Percentiles rank a stretch among this genome's conserved stretches.
These are phyloP conservation scores for Sarotherodon lohbergeri DNA, from an alignment of 2,113 vertebrate species.

Conservation along the genomic window DNA sequence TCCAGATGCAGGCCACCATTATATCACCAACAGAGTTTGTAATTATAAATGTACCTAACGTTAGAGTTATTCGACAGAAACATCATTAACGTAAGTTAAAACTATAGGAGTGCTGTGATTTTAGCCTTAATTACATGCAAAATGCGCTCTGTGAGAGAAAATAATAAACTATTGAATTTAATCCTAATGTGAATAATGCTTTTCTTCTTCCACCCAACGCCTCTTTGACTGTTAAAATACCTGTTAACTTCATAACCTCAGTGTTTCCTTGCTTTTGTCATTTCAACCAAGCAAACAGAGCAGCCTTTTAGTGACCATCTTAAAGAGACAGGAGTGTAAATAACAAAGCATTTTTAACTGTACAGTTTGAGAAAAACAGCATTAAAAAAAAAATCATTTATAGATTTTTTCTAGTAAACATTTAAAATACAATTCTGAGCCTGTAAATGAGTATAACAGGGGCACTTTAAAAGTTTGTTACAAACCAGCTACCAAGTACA, in stretches of 20 bases:
- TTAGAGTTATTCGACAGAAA: neutral
- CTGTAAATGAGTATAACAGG: neutral
- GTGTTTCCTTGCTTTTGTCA: neutral
- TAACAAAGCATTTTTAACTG: neutral
- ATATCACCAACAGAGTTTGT: neutral
- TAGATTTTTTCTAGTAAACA: neutral
- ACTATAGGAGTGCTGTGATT: neutral
- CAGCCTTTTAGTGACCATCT: neutral
- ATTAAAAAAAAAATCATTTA: neutral
- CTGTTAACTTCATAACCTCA: neutral
- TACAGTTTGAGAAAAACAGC: neutral
- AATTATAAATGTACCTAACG: neutral
- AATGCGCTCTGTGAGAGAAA: neutral
- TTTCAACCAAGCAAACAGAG: neutral
- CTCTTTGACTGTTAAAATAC: neutral
- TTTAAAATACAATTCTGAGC: neutral
- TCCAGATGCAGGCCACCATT: neutral
- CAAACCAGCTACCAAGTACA: neutral
- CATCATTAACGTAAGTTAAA: neutral
- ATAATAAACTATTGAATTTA: neutral
- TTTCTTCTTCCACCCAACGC: neutral
- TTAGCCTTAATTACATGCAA: neutral
- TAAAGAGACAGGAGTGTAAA: neutral
- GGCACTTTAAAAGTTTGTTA: neutral
- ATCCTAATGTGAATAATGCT: neutral